These are phyloP conservation scores for Oreochromis spilurus DNA, from an alignment of 2,113 vertebrate genomes.

Conservation along the genomic window DNA sequence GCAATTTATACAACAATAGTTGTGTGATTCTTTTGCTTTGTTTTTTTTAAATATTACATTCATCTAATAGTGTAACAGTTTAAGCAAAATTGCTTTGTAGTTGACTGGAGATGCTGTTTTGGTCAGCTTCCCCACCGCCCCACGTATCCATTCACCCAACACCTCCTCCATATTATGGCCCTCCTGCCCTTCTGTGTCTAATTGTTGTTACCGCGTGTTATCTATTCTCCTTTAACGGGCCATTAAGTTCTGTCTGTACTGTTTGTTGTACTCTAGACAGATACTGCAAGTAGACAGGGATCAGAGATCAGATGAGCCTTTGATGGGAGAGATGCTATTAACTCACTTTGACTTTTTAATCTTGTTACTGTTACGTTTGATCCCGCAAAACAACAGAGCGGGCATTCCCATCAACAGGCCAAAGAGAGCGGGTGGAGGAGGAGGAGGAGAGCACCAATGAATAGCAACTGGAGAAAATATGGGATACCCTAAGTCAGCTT, in stretches of 20 bases:
- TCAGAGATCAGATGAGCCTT: neutral
- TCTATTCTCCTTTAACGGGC: constrained; percentile 11
- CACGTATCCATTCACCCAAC: neutral
- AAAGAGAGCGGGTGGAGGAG: neutral
- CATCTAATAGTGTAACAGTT: constrained; percentile 21
- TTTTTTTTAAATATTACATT: neutral
- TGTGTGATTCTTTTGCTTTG: neutral
- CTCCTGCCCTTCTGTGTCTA: constrained; percentile 21
- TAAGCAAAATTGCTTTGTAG: constrained; percentile 3
- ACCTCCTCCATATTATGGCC: neutral
- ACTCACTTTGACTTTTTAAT: constrained; percentile 1
- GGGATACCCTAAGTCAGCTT: constrained; percentile 36
- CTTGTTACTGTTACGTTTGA: constrained; percentile 12
- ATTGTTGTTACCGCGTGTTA: constrained; percentile 13
- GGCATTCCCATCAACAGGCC: neutral
- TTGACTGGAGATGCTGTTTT: constrained; percentile 20
- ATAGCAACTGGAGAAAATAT: constrained; percentile 8
- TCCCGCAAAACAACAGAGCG: constrained; percentile 5
- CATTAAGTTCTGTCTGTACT: neutral
- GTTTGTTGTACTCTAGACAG: neutral
- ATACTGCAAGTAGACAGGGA: neutral
- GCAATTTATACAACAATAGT: neutral
- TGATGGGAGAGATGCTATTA: constrained; percentile 11
- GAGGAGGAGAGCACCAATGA: neutral
- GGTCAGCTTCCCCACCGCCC: neutral